phyloP scores from a whole-genome alignment of 2,888 invertebrate species.

The Temnothorax ravouxi region DNA sequence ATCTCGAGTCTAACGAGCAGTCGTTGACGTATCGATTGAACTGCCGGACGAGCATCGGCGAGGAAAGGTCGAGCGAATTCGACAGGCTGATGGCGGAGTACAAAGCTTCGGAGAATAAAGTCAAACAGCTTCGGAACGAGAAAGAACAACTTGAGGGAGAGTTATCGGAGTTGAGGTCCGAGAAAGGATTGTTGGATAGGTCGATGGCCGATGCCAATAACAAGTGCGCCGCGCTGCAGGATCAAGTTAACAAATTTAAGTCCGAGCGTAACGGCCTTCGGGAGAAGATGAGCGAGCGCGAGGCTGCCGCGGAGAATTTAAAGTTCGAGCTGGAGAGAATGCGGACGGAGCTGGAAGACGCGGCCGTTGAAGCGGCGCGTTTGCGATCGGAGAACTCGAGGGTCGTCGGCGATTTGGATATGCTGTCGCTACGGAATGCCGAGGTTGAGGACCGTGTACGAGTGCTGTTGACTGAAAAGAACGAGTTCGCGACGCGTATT shows the following conservation, averaged over 20 bases:
- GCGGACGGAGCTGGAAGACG: conserved; percentile 31
- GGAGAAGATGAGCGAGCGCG: conserved; percentile 34
- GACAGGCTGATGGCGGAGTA: conserved; percentile 55
- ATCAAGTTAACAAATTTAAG: conserved; percentile 45
- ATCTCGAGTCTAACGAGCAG: conserved; percentile 65
- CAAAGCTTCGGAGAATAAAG: conserved; percentile 50
- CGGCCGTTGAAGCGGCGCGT: conserved; percentile 38
- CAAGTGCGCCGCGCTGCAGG: conserved; percentile 45
- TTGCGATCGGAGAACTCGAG: conserved; percentile 62
- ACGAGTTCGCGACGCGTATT: conserved; percentile 61
- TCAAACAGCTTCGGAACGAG: conserved; percentile 55
- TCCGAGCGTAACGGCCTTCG: conserved; percentile 38
- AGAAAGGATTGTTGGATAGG: conserved; percentile 55
- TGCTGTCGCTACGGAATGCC: conserved; percentile 44
- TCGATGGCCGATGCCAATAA: conserved; percentile 49
- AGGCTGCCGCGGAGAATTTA: conserved; percentile 41
- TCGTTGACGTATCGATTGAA: conserved; percentile 62
- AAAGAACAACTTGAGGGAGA: conserved; percentile 57
- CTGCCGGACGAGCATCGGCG: conserved; percentile 57
- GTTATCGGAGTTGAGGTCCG: conserved; percentile 53
- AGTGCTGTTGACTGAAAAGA: conserved; percentile 62
- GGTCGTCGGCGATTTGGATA: conserved; percentile 55
- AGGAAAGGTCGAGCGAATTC: conserved; percentile 62
- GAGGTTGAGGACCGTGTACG: conserved; percentile 58
- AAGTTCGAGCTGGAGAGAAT: conserved; percentile 16